Evolutionary conservation across 2,888 invertebrate genomes (phyloP).

Genomic region (Drosophila melanocephala): DNA sequence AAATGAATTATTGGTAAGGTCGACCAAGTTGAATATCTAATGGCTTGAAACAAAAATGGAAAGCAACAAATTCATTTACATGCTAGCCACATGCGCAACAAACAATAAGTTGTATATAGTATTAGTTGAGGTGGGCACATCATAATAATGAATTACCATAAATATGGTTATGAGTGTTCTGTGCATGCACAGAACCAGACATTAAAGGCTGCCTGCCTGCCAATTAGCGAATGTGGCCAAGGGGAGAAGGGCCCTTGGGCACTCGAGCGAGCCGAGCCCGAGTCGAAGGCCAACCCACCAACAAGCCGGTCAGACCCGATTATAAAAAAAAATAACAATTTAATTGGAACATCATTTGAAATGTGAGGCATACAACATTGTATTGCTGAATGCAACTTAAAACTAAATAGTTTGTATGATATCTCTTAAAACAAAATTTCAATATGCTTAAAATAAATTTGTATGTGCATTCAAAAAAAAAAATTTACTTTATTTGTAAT

Average conservation of each 20-base stretch:
- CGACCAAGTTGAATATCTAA: constrained; percentile 29
- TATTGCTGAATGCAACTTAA: not conserved
- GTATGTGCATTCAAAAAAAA: not conserved
- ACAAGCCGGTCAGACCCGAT: constrained; percentile 41
- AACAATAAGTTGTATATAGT: constrained; percentile 18
- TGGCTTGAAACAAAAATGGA: constrained; percentile 22
- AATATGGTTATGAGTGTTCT: constrained; percentile 48
- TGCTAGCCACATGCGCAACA: constrained; percentile 30
- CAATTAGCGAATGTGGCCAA: constrained; percentile 55
- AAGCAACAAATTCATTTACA: constrained; percentile 50
- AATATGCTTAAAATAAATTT: not conserved
- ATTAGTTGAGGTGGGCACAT: constrained; percentile 24
- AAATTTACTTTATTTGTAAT: not conserved
- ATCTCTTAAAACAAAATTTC: not conserved
- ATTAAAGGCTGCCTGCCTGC: constrained; percentile 46
- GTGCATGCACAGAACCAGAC: constrained; percentile 45
- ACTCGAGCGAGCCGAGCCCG: constrained; percentile 61
- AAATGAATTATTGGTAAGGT: constrained; percentile 46
- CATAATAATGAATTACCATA: constrained; percentile 55
- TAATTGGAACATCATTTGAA: constrained; percentile 71
- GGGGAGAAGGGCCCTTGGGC: constrained; percentile 59
- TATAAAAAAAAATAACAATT: constrained; percentile 50
- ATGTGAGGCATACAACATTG: constrained; percentile 27
- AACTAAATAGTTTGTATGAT: not conserved
- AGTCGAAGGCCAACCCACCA: constrained; percentile 46